Evolutionary conservation across 1,140 invertebrate species (phyloP).

Genomic region (Paraescarpia echinospica): DNA sequence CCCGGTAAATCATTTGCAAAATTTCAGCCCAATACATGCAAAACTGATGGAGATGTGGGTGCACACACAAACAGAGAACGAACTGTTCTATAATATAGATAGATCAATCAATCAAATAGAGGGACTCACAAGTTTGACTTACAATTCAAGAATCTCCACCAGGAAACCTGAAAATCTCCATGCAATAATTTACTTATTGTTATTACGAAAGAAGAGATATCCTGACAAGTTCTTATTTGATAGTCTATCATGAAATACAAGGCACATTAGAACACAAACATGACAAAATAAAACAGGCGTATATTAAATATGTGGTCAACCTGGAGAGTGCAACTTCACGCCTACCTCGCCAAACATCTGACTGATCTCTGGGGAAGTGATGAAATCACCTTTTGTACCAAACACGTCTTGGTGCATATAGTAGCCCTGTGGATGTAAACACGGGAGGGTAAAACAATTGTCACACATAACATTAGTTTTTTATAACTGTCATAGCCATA

Average conservation of each 20-base stretch:
- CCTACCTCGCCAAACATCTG: conserved; percentile 91
- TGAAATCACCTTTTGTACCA: conserved; percentile 86
- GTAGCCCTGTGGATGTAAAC: conserved; percentile 68
- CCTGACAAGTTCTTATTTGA: no score
- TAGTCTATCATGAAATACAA: no score
- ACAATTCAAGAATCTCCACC: background rate
- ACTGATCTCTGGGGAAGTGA: conserved; percentile 93
- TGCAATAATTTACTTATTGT: background rate
- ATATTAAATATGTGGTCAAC: background rate
- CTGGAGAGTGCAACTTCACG: no score
- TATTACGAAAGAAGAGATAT: no score
- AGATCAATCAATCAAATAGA: no score
- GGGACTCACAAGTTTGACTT: no score
- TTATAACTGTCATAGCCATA: background rate
- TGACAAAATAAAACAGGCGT: background rate
- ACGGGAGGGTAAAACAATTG: background rate
- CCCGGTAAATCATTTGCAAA: no score
- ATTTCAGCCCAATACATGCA: no score
- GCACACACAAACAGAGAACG: no score
- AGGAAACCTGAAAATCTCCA: background rate
- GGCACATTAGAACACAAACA: no score
- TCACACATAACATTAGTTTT: background rate
- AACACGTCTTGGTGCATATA: conserved; percentile 87
- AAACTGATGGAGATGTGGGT: no score
- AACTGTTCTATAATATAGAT: no score